Percentiles rank a stretch among this genome's conserved stretches.
Evolutionary conservation across 1,140 invertebrate genomes (phyloP).

Genomic region (Coenobita brevimanus): DNA sequence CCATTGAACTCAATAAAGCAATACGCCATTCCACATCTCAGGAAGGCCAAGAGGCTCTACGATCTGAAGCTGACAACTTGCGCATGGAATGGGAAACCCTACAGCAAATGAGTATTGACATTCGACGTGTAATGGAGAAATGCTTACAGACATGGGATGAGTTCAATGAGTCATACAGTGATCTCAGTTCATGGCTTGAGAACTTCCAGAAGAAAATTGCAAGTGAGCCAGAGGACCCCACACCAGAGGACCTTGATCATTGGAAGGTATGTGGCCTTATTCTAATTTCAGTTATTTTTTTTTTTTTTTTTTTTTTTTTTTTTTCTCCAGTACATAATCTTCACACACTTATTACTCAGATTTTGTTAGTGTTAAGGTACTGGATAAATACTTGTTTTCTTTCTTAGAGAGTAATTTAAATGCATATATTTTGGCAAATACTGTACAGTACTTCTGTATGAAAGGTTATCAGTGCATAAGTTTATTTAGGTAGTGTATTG

Average conservation of each 20-base stretch:
- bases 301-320: no score
- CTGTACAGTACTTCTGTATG: no score
- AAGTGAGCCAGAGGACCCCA: slow-evolving; percentile 81
- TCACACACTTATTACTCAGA: no score
- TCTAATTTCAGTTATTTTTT: no score
- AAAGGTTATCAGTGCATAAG: no score
- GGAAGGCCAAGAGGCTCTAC: slow-evolving; percentile 89
- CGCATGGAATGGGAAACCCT: slow-evolving; percentile 90
- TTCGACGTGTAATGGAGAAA: slow-evolving; percentile 83
- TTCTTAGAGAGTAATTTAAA: no score
- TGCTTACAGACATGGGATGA: slow-evolving; percentile 91
- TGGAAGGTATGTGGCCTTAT: slow-evolving; percentile 78
- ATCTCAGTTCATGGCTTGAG: slow-evolving; percentile 83
- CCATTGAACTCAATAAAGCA: slow-evolving; percentile 83
- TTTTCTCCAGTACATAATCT: no score
- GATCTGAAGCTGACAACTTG: slow-evolving; percentile 89
- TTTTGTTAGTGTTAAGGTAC: no score
- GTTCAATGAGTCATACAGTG: slow-evolving; percentile 84
- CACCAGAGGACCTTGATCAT: slow-evolving; percentile 83
- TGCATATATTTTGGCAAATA: no score
- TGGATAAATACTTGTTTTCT: no score
- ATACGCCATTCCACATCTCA: slow-evolving; percentile 87
- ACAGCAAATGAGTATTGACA: slow-evolving; percentile 85
- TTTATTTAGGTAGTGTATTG: no score
- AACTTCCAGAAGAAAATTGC: slow-evolving; percentile 84